These are phyloP conservation scores for Garra rufa DNA, from an alignment of 2,113 vertebrate genomes.

Conservation along the genomic window DNA sequence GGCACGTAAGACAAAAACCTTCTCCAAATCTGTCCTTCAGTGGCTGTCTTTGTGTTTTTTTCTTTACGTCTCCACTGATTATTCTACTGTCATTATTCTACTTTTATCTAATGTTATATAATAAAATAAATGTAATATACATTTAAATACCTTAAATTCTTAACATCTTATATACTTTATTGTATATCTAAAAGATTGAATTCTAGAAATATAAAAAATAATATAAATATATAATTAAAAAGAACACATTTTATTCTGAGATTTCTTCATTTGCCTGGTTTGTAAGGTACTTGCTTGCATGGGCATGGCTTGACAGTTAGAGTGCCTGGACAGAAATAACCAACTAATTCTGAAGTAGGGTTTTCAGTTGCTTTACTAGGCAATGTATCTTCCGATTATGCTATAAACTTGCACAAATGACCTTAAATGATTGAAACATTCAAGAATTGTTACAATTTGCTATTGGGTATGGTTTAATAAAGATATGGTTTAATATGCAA, in stretches of 20 bases:
- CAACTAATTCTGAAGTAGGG: not conserved
- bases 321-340: constrained; percentile 27
- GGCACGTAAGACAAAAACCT: constrained; percentile 87
- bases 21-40: constrained; percentile 20
- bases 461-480: not conserved
- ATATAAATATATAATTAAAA: not conserved
- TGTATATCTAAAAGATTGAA: not conserved
- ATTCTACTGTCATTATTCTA: not conserved
- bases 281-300: not conserved
- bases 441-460: not conserved
- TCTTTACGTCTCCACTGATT: not conserved
- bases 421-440: not conserved
- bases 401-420: not conserved
- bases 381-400: not conserved
- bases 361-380: constrained; percentile 22
- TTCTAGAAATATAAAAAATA: not conserved
- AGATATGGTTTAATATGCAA: not conserved
- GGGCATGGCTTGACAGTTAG: not conserved
- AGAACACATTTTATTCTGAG: not conserved
- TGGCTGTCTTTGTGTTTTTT: not conserved
- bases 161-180: not conserved
- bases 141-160: not conserved
- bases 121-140: not conserved
- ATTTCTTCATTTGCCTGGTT: not conserved
- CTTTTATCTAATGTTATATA: not conserved